Evolutionary conservation across 2,888 invertebrate genomes (phyloP), one percentile per base, ranked within the genome.

Genomic region (Tubulanus polymorphus): DNA sequence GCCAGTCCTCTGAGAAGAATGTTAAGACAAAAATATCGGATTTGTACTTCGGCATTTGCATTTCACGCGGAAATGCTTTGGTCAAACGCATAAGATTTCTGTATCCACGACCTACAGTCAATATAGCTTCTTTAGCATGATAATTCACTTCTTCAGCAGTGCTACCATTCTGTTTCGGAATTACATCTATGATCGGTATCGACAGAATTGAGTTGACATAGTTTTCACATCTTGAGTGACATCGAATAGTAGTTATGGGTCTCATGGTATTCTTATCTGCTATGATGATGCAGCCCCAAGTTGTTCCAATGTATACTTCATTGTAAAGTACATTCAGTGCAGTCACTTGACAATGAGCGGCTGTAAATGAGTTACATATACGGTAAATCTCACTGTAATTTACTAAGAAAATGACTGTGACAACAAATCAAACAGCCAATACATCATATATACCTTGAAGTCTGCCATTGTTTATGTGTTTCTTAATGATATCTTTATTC

Each of bases 251-350:
- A 2, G 92, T 91, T 56, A 93, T 87, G 0, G 95, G 94, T 2
- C 90, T 82, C 66, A 95, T 83, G 0, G 88, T 85, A 55, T 83
- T 82, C 20, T 88, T 85, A 75, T 93, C 93, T 0, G 92, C 91
- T 5, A 95, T 89, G 52, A 96, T 88, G 47, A 97, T 81, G 76
- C 93, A 93, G 26, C 97, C 97, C 89, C 92, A 91, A 6, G 92
- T 91, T 0, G 96, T 96, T 47, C 96, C 96, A 59, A 92, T 88
- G 78, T 91, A 93, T 37, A 95, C 81, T 37, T 76, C 74, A 47
- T 63, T 61, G 26, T 70, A 72, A 53, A 87, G 80, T 30, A 86
- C 83, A 49, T 86, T 84, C 69, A 91, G 77, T 67, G 88, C 85
- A 62, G 87, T 85, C 58, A 91, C 88, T 85, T 89, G 79, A 56